These are phyloP conservation scores for Elysia crispata DNA, from an alignment of 2,888 invertebrate genomes.

Conservation along the genomic window DNA sequence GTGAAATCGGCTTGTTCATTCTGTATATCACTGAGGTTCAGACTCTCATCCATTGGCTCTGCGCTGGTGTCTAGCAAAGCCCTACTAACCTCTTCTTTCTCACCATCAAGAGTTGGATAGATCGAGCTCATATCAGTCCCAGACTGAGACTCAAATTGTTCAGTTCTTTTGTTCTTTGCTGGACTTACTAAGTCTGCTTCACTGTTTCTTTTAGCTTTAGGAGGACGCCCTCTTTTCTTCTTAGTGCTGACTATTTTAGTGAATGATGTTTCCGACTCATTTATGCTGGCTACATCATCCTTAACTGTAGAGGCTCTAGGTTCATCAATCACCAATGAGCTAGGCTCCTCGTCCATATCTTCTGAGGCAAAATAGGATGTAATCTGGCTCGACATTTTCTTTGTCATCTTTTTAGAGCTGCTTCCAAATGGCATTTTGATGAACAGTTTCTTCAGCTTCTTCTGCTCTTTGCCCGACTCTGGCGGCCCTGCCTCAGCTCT, in stretches of 20 bases:
- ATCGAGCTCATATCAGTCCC: too few species aligned
- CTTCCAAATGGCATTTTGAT: conserved; percentile 50
- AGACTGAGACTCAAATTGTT: too few species aligned
- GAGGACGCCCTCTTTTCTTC: conserved; percentile 7
- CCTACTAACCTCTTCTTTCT: too few species aligned
- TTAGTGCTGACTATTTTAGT: conserved; percentile 3
- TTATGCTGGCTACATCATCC: not conserved
- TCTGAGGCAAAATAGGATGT: conserved; percentile 46
- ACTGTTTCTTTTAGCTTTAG: not conserved
- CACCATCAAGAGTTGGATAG: too few species aligned
- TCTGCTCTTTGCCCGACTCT: conserved; percentile 20
- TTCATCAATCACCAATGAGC: not conserved
- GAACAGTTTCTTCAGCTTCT: conserved; percentile 45
- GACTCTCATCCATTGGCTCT: too few species aligned
- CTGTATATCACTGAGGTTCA: too few species aligned
- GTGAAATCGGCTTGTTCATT: too few species aligned
- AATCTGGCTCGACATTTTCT: conserved; percentile 45
- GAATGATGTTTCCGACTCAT: not conserved
- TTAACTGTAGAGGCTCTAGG: not conserved
- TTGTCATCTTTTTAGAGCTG: conserved; percentile 39
- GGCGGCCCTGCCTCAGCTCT: conserved; percentile 15
- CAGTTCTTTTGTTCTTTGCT: too few species aligned
- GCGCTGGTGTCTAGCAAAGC: too few species aligned
- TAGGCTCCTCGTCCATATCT: not conserved
- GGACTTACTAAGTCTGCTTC: too few species aligned